Percentiles rank a stretch among this genome's conserved stretches.
phyloP scores from a whole-genome alignment of 1,140 invertebrate genomes.

The Kradibia gibbosae region DNA sequence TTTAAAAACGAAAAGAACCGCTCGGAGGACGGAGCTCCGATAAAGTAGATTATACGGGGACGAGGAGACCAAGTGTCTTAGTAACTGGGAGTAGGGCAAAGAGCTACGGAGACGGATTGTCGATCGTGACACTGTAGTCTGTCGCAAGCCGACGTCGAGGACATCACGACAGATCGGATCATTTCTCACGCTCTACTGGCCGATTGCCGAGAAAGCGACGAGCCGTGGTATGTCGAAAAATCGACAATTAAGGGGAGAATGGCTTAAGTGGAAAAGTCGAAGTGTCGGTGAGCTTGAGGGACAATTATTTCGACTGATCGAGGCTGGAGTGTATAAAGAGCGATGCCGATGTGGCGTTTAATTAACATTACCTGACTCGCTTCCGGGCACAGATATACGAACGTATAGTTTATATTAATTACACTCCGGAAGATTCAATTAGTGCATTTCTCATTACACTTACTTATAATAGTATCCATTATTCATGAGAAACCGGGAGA shows the following conservation, averaged over 20 bases:
- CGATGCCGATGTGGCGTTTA: slow-evolving; percentile 57
- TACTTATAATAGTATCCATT: slow-evolving; percentile 69
- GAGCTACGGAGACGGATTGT: slow-evolving; percentile 14
- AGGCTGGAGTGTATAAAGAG: neutral
- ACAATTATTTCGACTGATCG: neutral
- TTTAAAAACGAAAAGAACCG: neutral
- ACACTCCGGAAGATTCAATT: slow-evolving; percentile 71
- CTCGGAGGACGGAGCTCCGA: too few relatives aligned
- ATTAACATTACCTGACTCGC: slow-evolving; percentile 61
- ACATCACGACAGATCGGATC: slow-evolving; percentile 19
- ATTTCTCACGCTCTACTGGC: slow-evolving; percentile 43
- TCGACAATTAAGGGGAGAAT: neutral
- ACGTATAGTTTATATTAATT: slow-evolving; percentile 70
- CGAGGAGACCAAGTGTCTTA: neutral
- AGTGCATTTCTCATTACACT: slow-evolving; percentile 71
- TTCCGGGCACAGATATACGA: slow-evolving; percentile 51
- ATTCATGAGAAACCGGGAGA: slow-evolving; percentile 62
- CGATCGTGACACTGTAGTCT: neutral
- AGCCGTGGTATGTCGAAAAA: slow-evolving; percentile 44
- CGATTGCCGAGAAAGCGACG: slow-evolving; percentile 16
- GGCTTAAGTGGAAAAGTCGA: neutral
- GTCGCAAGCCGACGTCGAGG: slow-evolving; percentile 48
- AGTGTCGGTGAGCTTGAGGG: neutral
- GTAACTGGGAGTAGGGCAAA: neutral
- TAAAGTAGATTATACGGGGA: neutral